These are phyloP conservation scores for Piaya cayana DNA, from an alignment of 2,113 vertebrate species.

Conservation along the genomic window DNA sequence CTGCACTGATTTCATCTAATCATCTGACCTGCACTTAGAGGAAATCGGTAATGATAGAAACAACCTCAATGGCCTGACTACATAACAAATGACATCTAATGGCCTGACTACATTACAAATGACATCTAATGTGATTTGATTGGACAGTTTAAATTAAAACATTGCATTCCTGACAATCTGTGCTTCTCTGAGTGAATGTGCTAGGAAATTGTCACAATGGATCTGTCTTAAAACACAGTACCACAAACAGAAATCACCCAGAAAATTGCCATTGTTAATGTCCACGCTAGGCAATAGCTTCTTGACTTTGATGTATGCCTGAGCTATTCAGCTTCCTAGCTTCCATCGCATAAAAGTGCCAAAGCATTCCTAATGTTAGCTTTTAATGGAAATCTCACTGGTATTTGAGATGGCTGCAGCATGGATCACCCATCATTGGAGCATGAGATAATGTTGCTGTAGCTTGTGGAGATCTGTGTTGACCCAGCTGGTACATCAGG, in stretches of 20 bases:
- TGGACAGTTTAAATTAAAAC: neutral
- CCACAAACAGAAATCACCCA: neutral
- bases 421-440: neutral
- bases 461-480: neutral
- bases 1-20: neutral
- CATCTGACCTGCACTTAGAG: neutral
- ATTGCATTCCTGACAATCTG: neutral
- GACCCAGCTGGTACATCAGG: neutral
- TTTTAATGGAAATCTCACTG: neutral
- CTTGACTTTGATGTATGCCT: slow-evolving; percentile 35
- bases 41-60: neutral
- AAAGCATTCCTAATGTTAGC: neutral
- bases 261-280: neutral
- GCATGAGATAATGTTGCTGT: neutral
- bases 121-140: neutral
- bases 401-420: neutral
- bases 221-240: neutral
- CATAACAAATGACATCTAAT: neutral
- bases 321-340: slow-evolving; percentile 3
- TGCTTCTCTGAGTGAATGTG: neutral
- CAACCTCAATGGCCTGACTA: fast-evolving
- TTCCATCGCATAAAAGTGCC: neutral
- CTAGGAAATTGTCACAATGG: slow-evolving; percentile 13
- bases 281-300: neutral
- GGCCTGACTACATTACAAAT: neutral